A percentile compares a stretch with the other conserved stretches of the same genome.
These are phyloP conservation scores for Neotragus pygmaeus DNA, from an alignment of 2,113 vertebrate genomes.

Conservation along the genomic window DNA sequence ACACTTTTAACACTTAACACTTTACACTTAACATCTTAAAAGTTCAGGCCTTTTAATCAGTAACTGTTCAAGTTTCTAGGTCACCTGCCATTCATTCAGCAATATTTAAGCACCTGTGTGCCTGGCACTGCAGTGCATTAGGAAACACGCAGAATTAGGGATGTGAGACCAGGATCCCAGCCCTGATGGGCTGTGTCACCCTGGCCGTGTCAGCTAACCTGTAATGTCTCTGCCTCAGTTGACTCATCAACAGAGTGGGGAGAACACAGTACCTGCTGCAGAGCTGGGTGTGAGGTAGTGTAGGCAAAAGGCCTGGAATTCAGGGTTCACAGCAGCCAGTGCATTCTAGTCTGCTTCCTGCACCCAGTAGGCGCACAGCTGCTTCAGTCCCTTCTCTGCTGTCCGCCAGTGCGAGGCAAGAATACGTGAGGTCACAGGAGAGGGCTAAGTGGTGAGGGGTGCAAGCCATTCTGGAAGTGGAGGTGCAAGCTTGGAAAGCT, in stretches of 20 bases:
- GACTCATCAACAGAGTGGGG: no score
- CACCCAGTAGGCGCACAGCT: not conserved
- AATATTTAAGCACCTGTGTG: not conserved
- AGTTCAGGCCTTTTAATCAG: not conserved
- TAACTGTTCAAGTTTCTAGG: rapidly evolving
- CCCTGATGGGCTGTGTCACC: not conserved
- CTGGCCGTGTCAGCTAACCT: rapidly evolving
- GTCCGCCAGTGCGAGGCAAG: rapidly evolving
- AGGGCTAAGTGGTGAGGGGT: not conserved
- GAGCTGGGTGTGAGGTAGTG: not conserved
- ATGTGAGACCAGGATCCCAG: not conserved
- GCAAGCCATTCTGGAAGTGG: not conserved
- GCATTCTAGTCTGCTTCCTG: rapidly evolving
- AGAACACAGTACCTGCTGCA: rapidly evolving
- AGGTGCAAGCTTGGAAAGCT: not conserved
- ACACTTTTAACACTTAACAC: not conserved
- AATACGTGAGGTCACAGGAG: not conserved
- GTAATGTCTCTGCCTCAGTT: not conserved
- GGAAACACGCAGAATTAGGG: not conserved
- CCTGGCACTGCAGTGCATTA: rapidly evolving
- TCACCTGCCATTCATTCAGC: rapidly evolving
- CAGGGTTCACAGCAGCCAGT: rapidly evolving
- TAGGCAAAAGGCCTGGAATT: not conserved
- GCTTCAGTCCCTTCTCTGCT: rapidly evolving
- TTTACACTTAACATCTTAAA: no score